A percentile compares a stretch with the other conserved stretches of the same genome.
These are phyloP conservation scores for Ficedula albicollis DNA, from an alignment of 2,797 vertebrate genomes.

Conservation along the genomic window DNA sequence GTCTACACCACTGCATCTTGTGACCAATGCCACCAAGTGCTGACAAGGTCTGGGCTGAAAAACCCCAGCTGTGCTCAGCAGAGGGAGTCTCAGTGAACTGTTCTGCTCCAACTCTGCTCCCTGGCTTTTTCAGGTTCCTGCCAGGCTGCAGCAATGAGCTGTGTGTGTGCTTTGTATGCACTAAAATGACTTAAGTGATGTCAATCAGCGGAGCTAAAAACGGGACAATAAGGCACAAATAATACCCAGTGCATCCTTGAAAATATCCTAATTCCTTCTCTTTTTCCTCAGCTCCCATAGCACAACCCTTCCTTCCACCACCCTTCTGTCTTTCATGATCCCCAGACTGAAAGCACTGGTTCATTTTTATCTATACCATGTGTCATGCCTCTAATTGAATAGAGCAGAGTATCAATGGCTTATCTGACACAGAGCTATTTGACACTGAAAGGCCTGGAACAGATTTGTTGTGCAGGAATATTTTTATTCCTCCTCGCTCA, in stretches of 20 bases:
- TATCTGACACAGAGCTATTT: background rate
- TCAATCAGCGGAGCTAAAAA: background rate
- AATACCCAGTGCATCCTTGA: background rate
- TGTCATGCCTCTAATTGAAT: background rate
- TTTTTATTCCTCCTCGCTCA: background rate
- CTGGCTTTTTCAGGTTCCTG: background rate
- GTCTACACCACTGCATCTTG: background rate
- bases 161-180: fast-evolving
- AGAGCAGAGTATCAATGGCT: background rate
- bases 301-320: background rate
- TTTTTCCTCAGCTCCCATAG: background rate
- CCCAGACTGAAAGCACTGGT: background rate
- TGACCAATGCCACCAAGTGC: background rate
- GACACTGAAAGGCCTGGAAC: background rate
- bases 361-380: background rate
- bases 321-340: background rate
- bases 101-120: background rate
- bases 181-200: background rate
- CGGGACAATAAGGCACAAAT: background rate
- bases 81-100: background rate
- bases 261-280: background rate
- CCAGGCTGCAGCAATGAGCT: background rate
- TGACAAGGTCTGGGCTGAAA: background rate
- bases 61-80: background rate
- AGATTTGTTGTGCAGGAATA: background rate